Evolutionary conservation across 2,797 vertebrate species (phyloP), one percentile per base, ranked within the genome.

Genomic region (Pseudomugil tenellus): DNA sequence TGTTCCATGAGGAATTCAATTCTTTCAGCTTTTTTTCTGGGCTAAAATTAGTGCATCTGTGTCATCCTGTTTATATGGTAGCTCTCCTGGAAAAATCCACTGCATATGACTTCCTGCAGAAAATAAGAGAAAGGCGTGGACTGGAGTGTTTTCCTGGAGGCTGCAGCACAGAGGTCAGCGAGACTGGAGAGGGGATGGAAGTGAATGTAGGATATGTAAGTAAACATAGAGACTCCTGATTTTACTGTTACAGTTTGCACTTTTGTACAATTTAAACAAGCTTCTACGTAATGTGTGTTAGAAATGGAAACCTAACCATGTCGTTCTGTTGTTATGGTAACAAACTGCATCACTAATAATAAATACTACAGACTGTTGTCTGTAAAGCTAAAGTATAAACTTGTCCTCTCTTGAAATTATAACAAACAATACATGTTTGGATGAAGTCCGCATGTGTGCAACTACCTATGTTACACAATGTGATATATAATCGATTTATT

Each of bases 61-160:
- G n/a, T 74, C 37, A 58, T 11, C 9, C 29, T 75, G 16, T 72
- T 76, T 60, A 41, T 77, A 12, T 52, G 55, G 66, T 34, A 93
- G 91, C 85, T 9, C 71, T 92, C 67, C 78, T 93, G 71, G 89
- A 76, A 58, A 94, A 92, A 77, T 91, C 92, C 0, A 71, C 88
- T 6, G 92, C 93, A 0, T 76, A 57, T 0, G 83, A 88, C 67
- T 93, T 93, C 78, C 84, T 93, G 54, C 85, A 84, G 56, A 87
- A 78, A 39, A 77, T 55, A 28, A 80, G 89, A 69, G 85, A 90
- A 63, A 91, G 77, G 60, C 83, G 85, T 29, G 56, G 71, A 0
- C 62, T 77, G 1, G 90, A 90, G 63, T 93, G 92, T 84, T 84
- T 76, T 58, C 76, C 74, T 25, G 90, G 72, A 56, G 88, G 76